phyloP scores from a whole-genome alignment of 2,113 vertebrate species.

The Ceyx cyanopectus region DNA sequence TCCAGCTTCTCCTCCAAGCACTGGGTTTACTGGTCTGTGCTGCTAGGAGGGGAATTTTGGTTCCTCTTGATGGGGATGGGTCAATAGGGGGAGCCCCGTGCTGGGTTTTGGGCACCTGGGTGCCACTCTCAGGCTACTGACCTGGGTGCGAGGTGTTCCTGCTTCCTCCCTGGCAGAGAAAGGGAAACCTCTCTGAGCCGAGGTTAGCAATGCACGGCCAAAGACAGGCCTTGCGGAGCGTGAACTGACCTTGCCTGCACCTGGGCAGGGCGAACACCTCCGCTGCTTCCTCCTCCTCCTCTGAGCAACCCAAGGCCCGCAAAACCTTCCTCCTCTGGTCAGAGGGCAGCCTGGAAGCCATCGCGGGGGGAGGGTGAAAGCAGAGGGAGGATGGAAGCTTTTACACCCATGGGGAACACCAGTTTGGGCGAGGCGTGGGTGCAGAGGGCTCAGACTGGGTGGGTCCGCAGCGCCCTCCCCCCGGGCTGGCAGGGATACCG shows the following conservation, averaged over 20 bases:
- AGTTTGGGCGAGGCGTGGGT: background rate
- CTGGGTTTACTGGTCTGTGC: background rate
- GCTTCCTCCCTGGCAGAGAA: background rate
- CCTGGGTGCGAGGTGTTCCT: background rate
- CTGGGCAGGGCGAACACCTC: background rate
- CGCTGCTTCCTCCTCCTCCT: background rate
- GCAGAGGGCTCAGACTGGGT: background rate
- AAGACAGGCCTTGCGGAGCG: background rate
- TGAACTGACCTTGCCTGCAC: background rate
- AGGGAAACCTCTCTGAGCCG: background rate
- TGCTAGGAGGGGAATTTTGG: background rate
- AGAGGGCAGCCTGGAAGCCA: background rate
- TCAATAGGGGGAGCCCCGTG: background rate
- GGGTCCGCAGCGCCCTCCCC: background rate
- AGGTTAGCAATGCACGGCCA: background rate
- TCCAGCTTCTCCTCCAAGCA: background rate
- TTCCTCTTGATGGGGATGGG: background rate
- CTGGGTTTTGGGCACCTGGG: background rate
- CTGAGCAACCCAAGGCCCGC: background rate
- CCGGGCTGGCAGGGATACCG: background rate
- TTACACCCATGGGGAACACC: background rate
- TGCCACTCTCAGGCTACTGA: background rate
- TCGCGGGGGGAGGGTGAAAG: background rate
- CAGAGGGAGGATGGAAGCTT: background rate
- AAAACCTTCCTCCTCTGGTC: conserved; percentile 38